Evolutionary conservation across 2,797 vertebrate genomes (phyloP).

Genomic region (Lacerta bilineata): DNA sequence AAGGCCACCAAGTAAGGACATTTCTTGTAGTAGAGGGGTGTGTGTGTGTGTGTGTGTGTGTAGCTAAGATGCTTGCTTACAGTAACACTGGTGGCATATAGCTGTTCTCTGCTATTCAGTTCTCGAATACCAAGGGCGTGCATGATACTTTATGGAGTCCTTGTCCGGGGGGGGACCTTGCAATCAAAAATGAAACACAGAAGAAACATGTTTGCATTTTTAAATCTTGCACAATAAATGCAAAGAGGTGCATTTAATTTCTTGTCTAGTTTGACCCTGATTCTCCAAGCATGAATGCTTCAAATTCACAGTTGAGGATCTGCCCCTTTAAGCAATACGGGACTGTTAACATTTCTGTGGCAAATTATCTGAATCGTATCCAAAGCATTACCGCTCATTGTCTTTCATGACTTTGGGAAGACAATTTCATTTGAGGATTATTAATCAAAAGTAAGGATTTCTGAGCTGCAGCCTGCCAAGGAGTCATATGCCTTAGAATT

Average conservation of each 20-base stretch:
- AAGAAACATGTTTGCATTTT: no score
- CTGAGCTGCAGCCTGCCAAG: constrained; percentile 25
- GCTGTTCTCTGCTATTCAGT: background rate
- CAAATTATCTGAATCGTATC: constrained; percentile 35
- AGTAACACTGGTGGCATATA: background rate
- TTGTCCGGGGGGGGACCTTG: no score
- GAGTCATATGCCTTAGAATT: constrained; percentile 28
- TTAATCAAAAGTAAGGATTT: constrained; percentile 46
- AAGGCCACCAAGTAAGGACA: background rate
- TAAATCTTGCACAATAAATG: no score
- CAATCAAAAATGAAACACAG: no score
- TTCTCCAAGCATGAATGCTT: background rate
- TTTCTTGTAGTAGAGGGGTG: background rate
- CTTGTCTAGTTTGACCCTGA: no score
- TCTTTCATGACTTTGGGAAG: constrained; percentile 20
- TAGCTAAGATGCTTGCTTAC: background rate
- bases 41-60: background rate
- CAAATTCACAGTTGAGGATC: background rate
- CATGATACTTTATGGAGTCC: background rate
- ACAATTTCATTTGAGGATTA: constrained; percentile 53
- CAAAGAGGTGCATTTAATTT: no score
- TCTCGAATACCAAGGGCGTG: background rate
- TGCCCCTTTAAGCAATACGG: constrained; percentile 9
- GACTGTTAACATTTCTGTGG: background rate
- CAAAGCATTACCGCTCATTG: constrained; percentile 34